Conservation (phyloP, 2,113 vertebrate genomes). For the Oreochromis aureus region DNA sequence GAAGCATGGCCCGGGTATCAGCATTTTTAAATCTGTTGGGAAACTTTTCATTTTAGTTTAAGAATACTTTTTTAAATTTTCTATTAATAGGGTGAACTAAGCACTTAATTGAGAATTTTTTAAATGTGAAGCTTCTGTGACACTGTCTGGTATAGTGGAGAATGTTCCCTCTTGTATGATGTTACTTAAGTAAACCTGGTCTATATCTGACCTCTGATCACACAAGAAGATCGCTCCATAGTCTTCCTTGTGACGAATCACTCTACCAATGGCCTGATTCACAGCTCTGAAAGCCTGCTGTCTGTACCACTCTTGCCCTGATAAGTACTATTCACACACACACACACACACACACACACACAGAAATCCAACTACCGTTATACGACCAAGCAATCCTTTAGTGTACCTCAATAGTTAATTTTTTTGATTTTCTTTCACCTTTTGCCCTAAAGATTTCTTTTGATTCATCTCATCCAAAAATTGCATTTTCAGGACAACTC, state of each 20-base stretch:
- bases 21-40: conserved; percentile 73
- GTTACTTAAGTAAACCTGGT: background rate
- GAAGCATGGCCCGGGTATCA: conserved; percentile 76
- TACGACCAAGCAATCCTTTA: background rate
- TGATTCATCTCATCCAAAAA: conserved; percentile 89
- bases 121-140: background rate
- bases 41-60: background rate
- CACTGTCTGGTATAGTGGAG: background rate
- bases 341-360: background rate
- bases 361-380: background rate
- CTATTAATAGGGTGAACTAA: background rate
- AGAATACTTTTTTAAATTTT: background rate
- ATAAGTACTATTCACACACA: conserved; percentile 45
- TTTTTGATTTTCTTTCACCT: conserved; percentile 18
- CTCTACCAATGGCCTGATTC: conserved; percentile 94
- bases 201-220: conserved; percentile 80
- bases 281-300: conserved; percentile 93
- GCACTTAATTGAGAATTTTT: background rate
- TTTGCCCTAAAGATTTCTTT: conserved; percentile 48
- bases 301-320: conserved; percentile 89
- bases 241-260: conserved; percentile 90
- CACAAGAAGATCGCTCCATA: conserved; percentile 92
- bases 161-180: background rate
- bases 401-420: background rate
- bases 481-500: conserved; percentile 90